Evolutionary conservation across 2,888 invertebrate species (phyloP).

Genomic region (Abscondita cerata): DNA sequence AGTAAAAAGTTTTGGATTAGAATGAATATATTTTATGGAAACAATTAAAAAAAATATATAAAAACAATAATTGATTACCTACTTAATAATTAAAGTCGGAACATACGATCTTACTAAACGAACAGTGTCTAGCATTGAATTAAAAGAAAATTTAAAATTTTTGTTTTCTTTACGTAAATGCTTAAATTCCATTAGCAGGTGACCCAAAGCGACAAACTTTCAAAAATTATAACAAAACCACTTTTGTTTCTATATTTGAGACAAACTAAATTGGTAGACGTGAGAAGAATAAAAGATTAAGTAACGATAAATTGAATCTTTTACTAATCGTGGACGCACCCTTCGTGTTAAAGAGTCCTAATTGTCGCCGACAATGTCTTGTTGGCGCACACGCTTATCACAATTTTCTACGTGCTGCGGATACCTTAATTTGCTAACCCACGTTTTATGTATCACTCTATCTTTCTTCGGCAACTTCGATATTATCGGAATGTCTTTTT

Average conservation of each 20-base stretch:
- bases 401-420: slow-evolving; percentile 47
- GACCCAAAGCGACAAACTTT: no score
- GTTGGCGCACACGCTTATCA: slow-evolving; percentile 46
- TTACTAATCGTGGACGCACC: slow-evolving; percentile 44
- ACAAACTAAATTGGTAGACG: slow-evolving; percentile 21
- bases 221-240: slow-evolving; percentile 1
- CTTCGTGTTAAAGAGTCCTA: slow-evolving; percentile 50
- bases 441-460: slow-evolving; percentile 33
- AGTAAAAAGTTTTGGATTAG: no score
- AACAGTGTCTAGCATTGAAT: no score
- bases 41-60: no score
- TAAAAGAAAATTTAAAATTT: no score
- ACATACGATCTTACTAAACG: no score
- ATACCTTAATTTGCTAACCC: slow-evolving; percentile 51
- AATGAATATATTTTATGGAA: no score
- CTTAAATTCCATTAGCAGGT: no score
- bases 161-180: no score
- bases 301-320: slow-evolving; percentile 32
- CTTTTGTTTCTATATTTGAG: no score
- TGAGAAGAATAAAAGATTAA: slow-evolving; percentile 20
- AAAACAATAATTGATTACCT: no score
- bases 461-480: slow-evolving; percentile 17
- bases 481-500: slow-evolving; percentile 28
- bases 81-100: no score
- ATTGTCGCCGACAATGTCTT: slow-evolving; percentile 50